Evolutionary conservation across 1,140 invertebrate species (phyloP).

Genomic region (Hypsibius dujardini): DNA sequence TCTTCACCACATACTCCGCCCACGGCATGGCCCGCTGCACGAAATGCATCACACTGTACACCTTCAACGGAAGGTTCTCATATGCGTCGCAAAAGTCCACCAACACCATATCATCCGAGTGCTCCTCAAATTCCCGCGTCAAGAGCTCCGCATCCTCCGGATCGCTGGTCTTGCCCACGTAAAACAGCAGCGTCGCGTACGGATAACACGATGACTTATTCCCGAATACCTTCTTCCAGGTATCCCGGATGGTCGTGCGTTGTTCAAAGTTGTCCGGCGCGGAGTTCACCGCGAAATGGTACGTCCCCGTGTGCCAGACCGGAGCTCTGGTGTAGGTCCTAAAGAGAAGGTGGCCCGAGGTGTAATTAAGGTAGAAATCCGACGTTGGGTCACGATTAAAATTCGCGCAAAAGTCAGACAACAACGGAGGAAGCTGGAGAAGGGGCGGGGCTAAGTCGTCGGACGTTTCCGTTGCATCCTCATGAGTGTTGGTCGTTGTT

Average conservation of each 20-base stretch:
- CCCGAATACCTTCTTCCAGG: neutral
- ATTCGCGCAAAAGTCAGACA: neutral
- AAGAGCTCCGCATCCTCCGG: neutral
- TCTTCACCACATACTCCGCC: neutral
- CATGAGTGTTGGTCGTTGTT: no score
- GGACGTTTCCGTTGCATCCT: no score
- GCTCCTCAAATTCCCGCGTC: neutral
- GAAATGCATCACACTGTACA: neutral
- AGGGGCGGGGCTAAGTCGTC: no score
- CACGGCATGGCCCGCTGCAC: neutral
- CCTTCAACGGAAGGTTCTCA: constrained; percentile 5
- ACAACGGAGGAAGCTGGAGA: neutral
- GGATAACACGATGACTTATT: neutral
- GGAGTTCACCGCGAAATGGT: neutral
- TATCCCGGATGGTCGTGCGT: neutral
- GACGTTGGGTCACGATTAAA: neutral
- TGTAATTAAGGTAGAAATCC: neutral
- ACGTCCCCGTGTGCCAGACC: neutral
- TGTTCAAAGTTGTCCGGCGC: neutral
- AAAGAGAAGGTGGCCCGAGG: neutral
- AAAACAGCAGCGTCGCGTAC: neutral
- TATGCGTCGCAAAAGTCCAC: neutral
- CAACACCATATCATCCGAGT: constrained; percentile 5
- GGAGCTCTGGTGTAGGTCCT: neutral
- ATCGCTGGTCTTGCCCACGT: neutral